Base-by-base conservation (phyloP, 2,888 invertebrate species). In the Oxytorus armatus region DNA sequence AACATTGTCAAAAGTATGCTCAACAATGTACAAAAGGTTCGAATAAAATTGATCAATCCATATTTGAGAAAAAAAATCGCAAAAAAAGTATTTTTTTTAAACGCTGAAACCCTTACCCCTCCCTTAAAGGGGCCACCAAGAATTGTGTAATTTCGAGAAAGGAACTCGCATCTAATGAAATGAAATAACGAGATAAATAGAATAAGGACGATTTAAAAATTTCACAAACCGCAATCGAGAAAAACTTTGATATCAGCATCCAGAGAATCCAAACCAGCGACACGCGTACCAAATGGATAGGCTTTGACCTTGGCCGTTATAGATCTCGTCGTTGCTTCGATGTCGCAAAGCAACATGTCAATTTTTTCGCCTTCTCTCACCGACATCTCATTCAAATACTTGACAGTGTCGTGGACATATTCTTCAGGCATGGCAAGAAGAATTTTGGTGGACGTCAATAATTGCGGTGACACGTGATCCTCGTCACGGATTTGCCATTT, bases 391-490 rank as follows among this genome's bases (percentile, higher is more conserved):
- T 36, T 36, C 36, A 36, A 7, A 36, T 36, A 36, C 36, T 36
- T 8, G 8, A 36, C 4, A 1, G 36, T 7, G 10, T 36, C 36
- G 5, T 36, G 1, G 36, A 36, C 10, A 36, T 36, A 36, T 7
- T 36, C 36, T 36, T 36, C 10, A 10, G 3, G 36, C 3, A 36
- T 36, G 1, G 8, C 36, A 8, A 36, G 36, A 4, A 36, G 1
- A 11, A 11, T 3, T 25, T 76, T 61, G 8, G 39, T 63, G 7
- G 36, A 11, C 14, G 16, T 11, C 8, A 77, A 77, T 2, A 81
- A 25, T 66, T 73, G 44, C 0, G 25, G 14, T 7, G 55, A 23
- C 0, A 21, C 1, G 7, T 63, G 49, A 21, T 29, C 47, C 10
- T 16, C 25, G 25, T 59, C 39, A 0, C 21, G 11, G 4, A 5